Evolutionary conservation across 1,140 invertebrate genomes (phyloP).

Genomic region (Bombus pyrosoma): DNA sequence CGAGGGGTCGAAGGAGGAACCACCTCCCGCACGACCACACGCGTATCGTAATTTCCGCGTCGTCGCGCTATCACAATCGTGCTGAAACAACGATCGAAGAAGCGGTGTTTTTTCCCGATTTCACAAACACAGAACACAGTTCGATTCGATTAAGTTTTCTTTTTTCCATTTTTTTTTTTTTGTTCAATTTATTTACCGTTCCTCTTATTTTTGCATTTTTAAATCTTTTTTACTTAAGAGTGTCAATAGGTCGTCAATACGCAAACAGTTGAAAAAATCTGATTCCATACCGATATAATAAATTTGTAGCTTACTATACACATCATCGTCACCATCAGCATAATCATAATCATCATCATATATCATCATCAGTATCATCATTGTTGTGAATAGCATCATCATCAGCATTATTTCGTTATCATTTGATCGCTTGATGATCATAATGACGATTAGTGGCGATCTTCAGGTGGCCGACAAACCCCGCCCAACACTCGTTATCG

Average conservation of each 20-base stretch:
- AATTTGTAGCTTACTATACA: constrained; percentile 81
- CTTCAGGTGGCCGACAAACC: not conserved
- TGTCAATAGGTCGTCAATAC: constrained; percentile 77
- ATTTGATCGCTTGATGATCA: constrained; percentile 52
- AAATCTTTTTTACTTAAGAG: constrained; percentile 70
- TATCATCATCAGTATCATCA: constrained; percentile 67
- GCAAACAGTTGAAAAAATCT: constrained; percentile 79
- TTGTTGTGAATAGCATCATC: constrained; percentile 67
- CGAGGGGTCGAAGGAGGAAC: not conserved
- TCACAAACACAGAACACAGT: constrained; percentile 72
- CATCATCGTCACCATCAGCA: constrained; percentile 71
- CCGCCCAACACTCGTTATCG: constrained; percentile 45
- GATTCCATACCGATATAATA: constrained; percentile 80
- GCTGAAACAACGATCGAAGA: constrained; percentile 55
- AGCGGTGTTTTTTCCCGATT: constrained; percentile 50
- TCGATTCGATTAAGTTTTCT: constrained; percentile 69
- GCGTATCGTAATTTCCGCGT: constrained; percentile 4
- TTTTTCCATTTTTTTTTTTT: constrained; percentile 64
- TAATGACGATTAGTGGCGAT: constrained; percentile 39
- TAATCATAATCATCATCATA: constrained; percentile 72
- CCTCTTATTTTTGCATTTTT: constrained; percentile 54
- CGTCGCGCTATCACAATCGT: constrained; percentile 56
- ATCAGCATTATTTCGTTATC: constrained; percentile 71
- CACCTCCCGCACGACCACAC: not conserved
- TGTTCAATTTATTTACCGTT: not conserved